Evolutionary conservation across 1,140 invertebrate genomes (phyloP).

Genomic region (Helicoverpa armigera): DNA sequence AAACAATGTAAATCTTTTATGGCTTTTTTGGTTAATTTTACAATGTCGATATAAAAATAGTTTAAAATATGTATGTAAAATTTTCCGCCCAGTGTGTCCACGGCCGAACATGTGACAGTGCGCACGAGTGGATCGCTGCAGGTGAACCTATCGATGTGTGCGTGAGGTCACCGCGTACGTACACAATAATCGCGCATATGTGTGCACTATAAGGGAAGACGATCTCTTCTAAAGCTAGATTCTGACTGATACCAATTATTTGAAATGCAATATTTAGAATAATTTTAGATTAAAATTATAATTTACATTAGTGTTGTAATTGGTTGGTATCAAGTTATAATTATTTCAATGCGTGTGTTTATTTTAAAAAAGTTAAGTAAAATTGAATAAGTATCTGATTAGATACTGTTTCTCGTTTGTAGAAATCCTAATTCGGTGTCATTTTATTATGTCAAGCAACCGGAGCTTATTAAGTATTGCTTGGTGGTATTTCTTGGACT

Average conservation of each 20-base stretch:
- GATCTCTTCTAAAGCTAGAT: constrained; percentile 48
- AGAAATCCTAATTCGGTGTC: neutral
- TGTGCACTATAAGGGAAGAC: constrained; percentile 49
- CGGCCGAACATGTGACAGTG: constrained; percentile 75
- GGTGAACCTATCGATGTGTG: constrained; percentile 73
- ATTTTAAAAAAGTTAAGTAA: neutral
- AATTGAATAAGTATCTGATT: neutral
- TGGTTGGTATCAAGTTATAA: constrained; percentile 1
- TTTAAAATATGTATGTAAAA: neutral
- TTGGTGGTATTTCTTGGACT: neutral
- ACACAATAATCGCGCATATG: constrained; percentile 56
- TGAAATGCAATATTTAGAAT: neutral
- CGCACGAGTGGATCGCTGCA: constrained; percentile 78
- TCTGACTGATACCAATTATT: constrained; percentile 30
- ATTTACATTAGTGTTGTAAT: constrained; percentile 6
- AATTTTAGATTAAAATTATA: neutral
- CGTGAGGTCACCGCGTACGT: constrained; percentile 76
- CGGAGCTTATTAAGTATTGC: neutral
- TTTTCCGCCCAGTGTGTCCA: constrained; percentile 51
- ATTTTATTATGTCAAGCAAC: neutral
- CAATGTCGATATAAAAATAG: neutral
- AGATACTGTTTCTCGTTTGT: neutral
- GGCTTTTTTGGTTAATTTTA: neutral
- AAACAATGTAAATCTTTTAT: neutral
- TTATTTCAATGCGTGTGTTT: neutral